These are phyloP conservation scores for Sebastes dallii DNA, from an alignment of 2,797 vertebrate genomes.

Conservation along the genomic window DNA sequence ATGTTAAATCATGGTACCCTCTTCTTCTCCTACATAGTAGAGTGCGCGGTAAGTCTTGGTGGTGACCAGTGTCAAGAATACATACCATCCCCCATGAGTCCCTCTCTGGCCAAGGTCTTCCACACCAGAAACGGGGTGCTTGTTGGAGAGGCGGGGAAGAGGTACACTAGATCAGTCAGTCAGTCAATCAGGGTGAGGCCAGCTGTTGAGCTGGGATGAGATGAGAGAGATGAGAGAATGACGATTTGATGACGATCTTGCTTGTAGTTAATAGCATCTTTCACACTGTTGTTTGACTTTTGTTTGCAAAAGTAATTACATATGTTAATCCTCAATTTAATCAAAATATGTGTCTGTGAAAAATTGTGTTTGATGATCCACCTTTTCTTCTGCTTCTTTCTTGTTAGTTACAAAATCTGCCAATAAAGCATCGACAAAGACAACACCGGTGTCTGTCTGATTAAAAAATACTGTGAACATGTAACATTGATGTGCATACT, in stretches of 20 bases:
- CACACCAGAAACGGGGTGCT: slow-evolving; percentile 40
- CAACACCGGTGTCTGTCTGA: background rate
- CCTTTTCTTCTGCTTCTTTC: background rate
- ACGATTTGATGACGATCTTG: background rate
- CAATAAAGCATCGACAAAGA: slow-evolving; percentile 32
- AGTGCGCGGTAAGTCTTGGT: slow-evolving; percentile 45
- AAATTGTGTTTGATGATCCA: background rate
- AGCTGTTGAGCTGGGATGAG: background rate
- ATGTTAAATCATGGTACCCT: slow-evolving; percentile 34
- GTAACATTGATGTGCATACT: background rate
- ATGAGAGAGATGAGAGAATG: background rate
- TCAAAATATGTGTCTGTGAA: background rate
- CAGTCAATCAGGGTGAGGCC: background rate
- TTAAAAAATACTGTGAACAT: background rate
- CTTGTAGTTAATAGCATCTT: background rate
- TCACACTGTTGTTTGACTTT: background rate
- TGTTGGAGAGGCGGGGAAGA: background rate
- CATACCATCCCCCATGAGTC: background rate
- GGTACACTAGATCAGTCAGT: no score
- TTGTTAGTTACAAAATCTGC: background rate
- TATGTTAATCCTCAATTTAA: background rate
- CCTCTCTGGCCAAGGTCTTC: slow-evolving; percentile 23
- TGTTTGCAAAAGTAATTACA: background rate
- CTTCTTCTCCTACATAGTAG: slow-evolving; percentile 36
- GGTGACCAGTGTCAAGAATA: slow-evolving; percentile 40